Evolutionary conservation across 2,797 vertebrate genomes (phyloP).

Genomic region (Iguana delicatissima): DNA sequence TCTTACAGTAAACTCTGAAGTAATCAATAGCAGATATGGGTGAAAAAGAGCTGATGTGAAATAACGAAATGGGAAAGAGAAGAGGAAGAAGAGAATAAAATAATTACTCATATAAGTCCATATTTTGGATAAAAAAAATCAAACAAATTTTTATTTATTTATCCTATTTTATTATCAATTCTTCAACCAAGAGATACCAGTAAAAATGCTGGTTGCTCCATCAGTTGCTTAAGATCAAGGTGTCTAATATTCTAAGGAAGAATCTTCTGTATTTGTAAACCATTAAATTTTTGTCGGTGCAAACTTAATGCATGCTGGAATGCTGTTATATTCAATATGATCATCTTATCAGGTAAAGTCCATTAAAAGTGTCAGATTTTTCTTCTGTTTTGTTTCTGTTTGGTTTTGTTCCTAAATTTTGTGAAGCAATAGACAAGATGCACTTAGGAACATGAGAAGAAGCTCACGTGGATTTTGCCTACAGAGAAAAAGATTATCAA

Average conservation of each 20-base stretch:
- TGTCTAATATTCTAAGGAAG: neutral
- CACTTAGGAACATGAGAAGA: neutral
- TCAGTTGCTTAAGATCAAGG: neutral
- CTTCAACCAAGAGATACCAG: no score
- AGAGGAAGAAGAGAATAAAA: neutral
- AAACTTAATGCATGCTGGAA: neutral
- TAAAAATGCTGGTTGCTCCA: neutral
- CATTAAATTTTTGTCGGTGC: neutral
- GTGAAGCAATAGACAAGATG: no score
- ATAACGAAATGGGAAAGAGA: neutral
- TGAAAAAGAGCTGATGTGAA: neutral
- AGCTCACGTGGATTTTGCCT: neutral
- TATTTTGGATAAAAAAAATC: no score
- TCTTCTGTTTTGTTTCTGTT: neutral
- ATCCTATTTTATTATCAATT: no score
- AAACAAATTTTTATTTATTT: no score
- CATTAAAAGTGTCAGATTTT: neutral
- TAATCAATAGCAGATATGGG: neutral
- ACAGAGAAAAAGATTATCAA: neutral
- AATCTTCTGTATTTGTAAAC: neutral
- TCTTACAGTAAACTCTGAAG: neutral
- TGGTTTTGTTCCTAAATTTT: neutral
- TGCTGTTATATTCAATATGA: neutral
- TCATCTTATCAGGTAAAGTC: no score
- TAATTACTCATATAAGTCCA: no score